Evolutionary conservation across 2,113 vertebrate species (phyloP), one percentile per base, ranked within the genome.

Genomic region (Pygoscelis adeliae): DNA sequence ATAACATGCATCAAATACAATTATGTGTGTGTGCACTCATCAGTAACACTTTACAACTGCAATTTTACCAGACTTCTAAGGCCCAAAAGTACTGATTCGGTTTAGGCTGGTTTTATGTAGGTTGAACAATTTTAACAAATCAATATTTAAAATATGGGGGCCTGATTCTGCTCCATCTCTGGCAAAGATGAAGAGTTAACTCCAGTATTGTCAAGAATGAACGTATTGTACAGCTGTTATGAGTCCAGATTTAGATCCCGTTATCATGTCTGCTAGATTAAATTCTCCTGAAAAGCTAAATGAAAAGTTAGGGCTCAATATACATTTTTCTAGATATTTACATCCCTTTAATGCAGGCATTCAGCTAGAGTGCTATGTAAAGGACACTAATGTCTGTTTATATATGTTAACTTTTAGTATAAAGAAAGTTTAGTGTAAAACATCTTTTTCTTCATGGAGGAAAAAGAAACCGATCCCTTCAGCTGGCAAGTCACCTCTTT

Each of bases 351-450:
- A 74, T 61, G 32, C 3, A 22, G 53, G 25, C 56, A 70, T n/a
- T 5, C 76, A 94, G 72, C 30, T 87, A 95, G 59, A 96, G 49
- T 4, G 12, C 61, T 84, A 47, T 70, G 38, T 58, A 92, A 97
- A 91, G 71, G 95, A 91, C 87, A 91, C 70, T 92, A 73, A 89
- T 23, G 30, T 80, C 38, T 96, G 27, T 93, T 94, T 96, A 66
- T 95, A 56, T 86, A 79, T 93, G 78, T 87, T 94, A 97, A 56
- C 30, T 5, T 91, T 96, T 92, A 72, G 53, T 80, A 95, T 86
- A 95, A 98, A 83, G 93, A 91, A 85, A 97, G 63, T 59, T 89
- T 95, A 25, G 2, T 90, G 13, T 58, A 62, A 97, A 98, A 95
- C 58, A 72, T 55, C 47, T 55, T 83, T 88, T 96, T 95, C 76